These are phyloP conservation scores for Peromyscus attwateri DNA, from an alignment of 2,797 vertebrate species.

Conservation along the genomic window DNA sequence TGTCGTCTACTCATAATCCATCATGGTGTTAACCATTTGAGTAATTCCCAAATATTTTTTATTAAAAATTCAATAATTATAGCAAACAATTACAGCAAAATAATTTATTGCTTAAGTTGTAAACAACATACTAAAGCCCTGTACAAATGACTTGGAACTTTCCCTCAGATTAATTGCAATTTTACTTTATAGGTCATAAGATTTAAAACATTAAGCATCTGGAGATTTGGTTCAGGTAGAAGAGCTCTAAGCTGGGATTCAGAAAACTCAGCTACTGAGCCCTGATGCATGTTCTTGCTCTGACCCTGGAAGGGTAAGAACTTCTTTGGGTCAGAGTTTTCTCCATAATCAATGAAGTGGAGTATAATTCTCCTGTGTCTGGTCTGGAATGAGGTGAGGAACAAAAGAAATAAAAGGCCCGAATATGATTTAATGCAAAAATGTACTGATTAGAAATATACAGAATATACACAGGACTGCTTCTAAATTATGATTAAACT, in stretches of 20 bases:
- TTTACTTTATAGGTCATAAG: background rate
- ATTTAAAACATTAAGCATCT: background rate
- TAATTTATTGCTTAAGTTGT: background rate
- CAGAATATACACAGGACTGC: accelerated
- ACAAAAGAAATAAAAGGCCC: background rate
- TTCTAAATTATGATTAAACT: background rate
- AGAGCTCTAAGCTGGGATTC: background rate
- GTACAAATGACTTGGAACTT: background rate
- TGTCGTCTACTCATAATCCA: background rate
- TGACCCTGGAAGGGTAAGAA: background rate
- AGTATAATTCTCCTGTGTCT: background rate
- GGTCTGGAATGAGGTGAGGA: background rate
- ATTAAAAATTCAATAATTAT: background rate
- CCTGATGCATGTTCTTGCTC: background rate
- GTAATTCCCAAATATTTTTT: background rate
- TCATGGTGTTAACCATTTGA: background rate
- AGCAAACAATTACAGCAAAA: background rate
- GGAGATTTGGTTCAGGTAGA: background rate
- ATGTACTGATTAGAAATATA: background rate
- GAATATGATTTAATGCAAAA: background rate
- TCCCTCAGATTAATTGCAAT: background rate
- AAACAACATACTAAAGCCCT: background rate
- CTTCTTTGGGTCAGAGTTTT: background rate
- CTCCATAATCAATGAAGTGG: background rate
- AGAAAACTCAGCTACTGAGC: background rate